Evolutionary conservation across 92 coral and sea anemone genomes (phyloP).

Genomic region (Phenganax marumi): DNA sequence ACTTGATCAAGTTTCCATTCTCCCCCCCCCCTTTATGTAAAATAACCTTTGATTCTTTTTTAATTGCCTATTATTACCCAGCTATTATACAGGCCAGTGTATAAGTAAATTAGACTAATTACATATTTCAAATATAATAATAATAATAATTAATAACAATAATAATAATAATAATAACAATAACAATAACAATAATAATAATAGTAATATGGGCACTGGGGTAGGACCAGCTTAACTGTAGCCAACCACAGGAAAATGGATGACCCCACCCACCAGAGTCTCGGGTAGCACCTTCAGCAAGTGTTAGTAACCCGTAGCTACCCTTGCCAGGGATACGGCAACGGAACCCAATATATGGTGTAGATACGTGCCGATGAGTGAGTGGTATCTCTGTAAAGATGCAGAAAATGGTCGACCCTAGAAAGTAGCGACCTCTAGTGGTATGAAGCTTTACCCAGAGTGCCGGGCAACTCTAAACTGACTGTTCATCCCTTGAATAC

Average conservation of each 20-base stretch:
- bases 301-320: conserved; percentile 20
- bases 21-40: too few species aligned
- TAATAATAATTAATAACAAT: too few species aligned
- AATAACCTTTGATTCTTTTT: too few species aligned
- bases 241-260: conserved; percentile 8
- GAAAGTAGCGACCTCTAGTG: conserved; percentile 6
- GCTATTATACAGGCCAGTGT: too few species aligned
- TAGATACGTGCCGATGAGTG: conserved; percentile 2
- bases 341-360: conserved; percentile 5
- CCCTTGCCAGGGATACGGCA: conserved; percentile 9
- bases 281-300: conserved; percentile 26
- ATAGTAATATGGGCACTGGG: conserved; percentile 1
- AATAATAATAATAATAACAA: too few species aligned
- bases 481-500: conserved; percentile 12
- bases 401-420: conserved; percentile 17
- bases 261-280: conserved; percentile 28
- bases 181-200: neutral
- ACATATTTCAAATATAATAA: too few species aligned
- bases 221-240: neutral
- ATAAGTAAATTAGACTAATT: too few species aligned
- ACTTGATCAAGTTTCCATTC: too few species aligned
- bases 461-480: conserved; percentile 19
- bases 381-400: neutral
- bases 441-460: conserved; percentile 34
- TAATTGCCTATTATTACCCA: too few species aligned